These are phyloP conservation scores for Drosophila mojavensis DNA, from an alignment of 1,140 invertebrate genomes.

Conservation along the genomic window DNA sequence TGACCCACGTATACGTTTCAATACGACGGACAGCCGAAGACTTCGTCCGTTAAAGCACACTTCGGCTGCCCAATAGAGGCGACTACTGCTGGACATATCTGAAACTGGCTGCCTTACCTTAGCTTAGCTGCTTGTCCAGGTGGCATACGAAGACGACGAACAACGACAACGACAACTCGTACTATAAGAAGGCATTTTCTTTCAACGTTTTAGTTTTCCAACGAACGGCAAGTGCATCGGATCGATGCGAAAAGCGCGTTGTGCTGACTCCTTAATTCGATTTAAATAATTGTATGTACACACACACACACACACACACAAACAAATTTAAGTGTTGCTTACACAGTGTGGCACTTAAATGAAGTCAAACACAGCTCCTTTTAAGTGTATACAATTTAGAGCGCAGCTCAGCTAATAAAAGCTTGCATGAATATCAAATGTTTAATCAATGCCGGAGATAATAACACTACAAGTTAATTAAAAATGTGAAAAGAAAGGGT, in stretches of 20 bases:
- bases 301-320: slow-evolving; percentile 12
- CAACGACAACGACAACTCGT: slow-evolving; percentile 30
- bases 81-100: slow-evolving; percentile 23
- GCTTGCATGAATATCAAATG: neutral
- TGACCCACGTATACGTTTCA: slow-evolving; percentile 83
- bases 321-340: slow-evolving; percentile 18
- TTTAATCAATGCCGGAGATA: neutral
- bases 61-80: slow-evolving; percentile 24
- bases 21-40: slow-evolving; percentile 38
- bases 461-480: too few relatives aligned
- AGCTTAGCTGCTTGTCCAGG: slow-evolving; percentile 1
- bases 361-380: slow-evolving; percentile 9
- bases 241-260: slow-evolving; percentile 79
- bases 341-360: slow-evolving; percentile 3
- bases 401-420: neutral
- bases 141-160: slow-evolving; percentile 5
- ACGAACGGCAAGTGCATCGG: slow-evolving; percentile 82
- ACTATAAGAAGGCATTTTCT: slow-evolving; percentile 75
- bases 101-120: slow-evolving; percentile 5
- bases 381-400: neutral
- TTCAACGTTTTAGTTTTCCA: slow-evolving; percentile 76
- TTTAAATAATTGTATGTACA: slow-evolving; percentile 47
- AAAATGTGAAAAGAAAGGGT: too few relatives aligned
- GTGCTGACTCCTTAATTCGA: slow-evolving; percentile 38
- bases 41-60: slow-evolving; percentile 19